Percentiles rank a stretch among this genome's conserved stretches.
Evolutionary conservation across 2,888 invertebrate species (phyloP).

Genomic region (Drymonia ruficornis): DNA sequence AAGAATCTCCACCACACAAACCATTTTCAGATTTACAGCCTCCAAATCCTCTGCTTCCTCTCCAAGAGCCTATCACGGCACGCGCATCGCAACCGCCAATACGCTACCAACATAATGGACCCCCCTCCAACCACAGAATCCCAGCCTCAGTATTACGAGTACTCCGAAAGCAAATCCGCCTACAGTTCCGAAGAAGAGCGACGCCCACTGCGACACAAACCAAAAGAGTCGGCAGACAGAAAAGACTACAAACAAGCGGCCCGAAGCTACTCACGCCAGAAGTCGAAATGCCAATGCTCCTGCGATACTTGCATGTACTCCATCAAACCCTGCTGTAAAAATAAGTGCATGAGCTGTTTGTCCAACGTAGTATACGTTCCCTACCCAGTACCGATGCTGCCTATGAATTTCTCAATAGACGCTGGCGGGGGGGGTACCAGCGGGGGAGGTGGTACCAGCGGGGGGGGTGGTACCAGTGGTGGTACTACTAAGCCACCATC

Average conservation of each 20-base stretch:
- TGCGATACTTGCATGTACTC: conserved; percentile 26
- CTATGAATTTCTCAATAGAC: not conserved
- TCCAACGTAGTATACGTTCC: conserved; percentile 22
- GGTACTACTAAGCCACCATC: no score
- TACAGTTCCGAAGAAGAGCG: not conserved
- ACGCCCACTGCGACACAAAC: not conserved
- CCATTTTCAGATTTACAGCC: conserved; percentile 5
- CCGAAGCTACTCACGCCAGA: not conserved
- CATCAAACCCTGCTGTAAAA: conserved; percentile 23
- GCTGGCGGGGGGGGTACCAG: no score
- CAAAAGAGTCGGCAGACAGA: not conserved
- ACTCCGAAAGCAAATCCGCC: not conserved
- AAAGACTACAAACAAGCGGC: not conserved
- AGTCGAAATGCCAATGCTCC: conserved; percentile 23
- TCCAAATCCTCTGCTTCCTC: not conserved
- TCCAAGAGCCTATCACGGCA: not conserved
- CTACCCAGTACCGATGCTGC: conserved; percentile 21
- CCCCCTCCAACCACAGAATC: not conserved
- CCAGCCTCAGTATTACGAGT: not conserved
- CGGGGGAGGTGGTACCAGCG: no score
- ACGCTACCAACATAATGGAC: not conserved
- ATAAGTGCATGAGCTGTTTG: conserved; percentile 23
- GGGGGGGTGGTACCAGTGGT: no score
- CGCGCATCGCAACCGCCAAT: not conserved
- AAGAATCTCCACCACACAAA: not conserved